Percentiles rank a stretch among this genome's conserved stretches.
phyloP scores from a whole-genome alignment of 1,140 invertebrate species.

The Leptopilina boulardi region DNA sequence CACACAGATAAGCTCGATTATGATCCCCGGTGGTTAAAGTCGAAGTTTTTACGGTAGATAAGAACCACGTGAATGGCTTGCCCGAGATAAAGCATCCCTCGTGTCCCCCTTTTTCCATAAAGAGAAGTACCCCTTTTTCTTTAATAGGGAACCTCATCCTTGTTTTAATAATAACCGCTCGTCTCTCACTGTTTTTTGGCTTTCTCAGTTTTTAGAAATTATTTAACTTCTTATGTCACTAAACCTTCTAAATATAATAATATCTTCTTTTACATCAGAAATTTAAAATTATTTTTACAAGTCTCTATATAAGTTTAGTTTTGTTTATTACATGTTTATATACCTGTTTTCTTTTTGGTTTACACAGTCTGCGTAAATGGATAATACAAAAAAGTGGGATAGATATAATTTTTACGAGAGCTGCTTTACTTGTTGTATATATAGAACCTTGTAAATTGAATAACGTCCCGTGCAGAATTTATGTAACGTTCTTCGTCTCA shows the following conservation, averaged over 20 bases:
- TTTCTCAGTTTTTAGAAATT: not conserved
- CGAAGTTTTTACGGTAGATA: constrained; percentile 73
- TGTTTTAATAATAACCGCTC: not conserved
- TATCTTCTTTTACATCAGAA: no score
- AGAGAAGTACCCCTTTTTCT: constrained; percentile 37
- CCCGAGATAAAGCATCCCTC: constrained; percentile 42
- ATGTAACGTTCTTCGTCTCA: constrained; percentile 49
- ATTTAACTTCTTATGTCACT: no score
- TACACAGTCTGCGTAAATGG: constrained; percentile 42
- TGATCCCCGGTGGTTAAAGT: constrained; percentile 72
- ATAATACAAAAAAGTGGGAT: constrained; percentile 47
- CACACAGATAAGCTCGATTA: constrained; percentile 69
- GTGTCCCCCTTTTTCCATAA: not conserved
- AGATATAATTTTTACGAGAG: constrained; percentile 63
- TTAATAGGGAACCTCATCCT: constrained; percentile 39
- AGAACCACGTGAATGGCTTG: constrained; percentile 55
- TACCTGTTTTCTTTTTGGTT: no score
- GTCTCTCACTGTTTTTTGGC: not conserved
- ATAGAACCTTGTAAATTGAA: constrained; percentile 62
- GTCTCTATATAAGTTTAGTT: no score
- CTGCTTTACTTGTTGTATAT: constrained; percentile 11
- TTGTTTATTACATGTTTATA: no score
- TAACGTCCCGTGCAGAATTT: constrained; percentile 55
- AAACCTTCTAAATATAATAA: no score
- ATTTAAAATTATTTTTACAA: no score